Base-by-base conservation (phyloP, 2,797 vertebrate species). In the Malurus leucopterus region DNA sequence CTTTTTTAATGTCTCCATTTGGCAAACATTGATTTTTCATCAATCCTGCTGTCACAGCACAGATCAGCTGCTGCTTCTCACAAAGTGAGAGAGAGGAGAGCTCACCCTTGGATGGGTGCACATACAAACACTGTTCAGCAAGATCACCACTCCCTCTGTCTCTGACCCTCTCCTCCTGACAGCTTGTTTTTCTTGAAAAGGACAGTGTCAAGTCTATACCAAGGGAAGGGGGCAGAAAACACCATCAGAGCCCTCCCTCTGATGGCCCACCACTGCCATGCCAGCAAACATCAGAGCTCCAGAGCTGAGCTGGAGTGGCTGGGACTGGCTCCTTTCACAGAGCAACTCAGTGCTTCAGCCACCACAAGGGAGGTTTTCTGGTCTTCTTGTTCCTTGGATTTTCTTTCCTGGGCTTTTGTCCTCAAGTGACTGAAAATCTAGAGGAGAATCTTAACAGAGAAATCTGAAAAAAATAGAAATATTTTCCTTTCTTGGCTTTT, bases 21-120 rank as follows among this genome's bases (percentile, higher is more conserved):
- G 75, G 51, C 38, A 92, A 90, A 34, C 44, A 88, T 30, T 80
- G 92, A 67, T 88, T 91, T 94, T 84, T 83, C 62, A 44, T 88
- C 85, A 90, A 32, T 61, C 70, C 14, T 93, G 26, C 62, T 91
- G 34, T 67, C 70, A 85, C 38, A 81, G 50, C 61, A 34, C 7
- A 34, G 93, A 65, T 26, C 30, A 67, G 70, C 72, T 74, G 78
- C 75, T 90, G 38, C 19, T 43, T 51, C 41, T 54, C 34, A 47
- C 30, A 36, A 82, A 91, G 27, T 11, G 46, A 54, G 46, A 77
- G 21, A 65, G 67, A 64, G 23, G 18, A 76, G 29, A 81, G 30
- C n/a, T 74, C 47, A 73, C 27, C 53, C 68, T 71, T 44, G 16
- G 23, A 57, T 12, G 26, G 64, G 55, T 2, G 1, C 38, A 73